Evolutionary conservation across 2,797 vertebrate species (phyloP).

Genomic region (Choloepus didactylus): DNA sequence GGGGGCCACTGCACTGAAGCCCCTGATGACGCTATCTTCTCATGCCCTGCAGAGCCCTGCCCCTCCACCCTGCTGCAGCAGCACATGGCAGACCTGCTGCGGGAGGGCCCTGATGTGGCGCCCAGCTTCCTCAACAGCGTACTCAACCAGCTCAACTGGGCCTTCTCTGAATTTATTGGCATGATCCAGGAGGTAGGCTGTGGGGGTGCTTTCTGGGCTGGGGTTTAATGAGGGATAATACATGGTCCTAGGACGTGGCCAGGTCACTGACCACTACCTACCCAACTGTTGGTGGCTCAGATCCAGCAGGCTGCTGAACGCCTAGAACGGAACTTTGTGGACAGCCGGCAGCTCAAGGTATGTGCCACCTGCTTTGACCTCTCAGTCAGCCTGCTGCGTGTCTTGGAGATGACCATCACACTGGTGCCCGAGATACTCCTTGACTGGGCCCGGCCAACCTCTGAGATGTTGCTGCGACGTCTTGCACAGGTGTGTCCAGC

Average conservation of each 20-base stretch:
- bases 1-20: neutral
- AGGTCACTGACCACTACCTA: neutral
- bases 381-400: conserved; percentile 97
- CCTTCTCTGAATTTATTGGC: conserved; percentile 99
- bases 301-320: conserved; percentile 99
- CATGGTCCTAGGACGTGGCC: neutral
- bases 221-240: rapidly evolving
- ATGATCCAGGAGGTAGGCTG: conserved; percentile 99
- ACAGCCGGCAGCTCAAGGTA: conserved; percentile 98
- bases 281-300: conserved; percentile 84
- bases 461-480: conserved; percentile 96
- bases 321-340: conserved; percentile 97
- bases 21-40: rapidly evolving
- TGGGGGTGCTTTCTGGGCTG: rapidly evolving
- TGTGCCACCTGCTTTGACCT: conserved; percentile 99
- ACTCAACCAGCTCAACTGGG: conserved; percentile 99
- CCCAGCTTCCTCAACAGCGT: conserved; percentile 99
- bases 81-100: conserved; percentile 97
- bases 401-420: conserved; percentile 98
- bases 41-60: conserved; percentile 94
- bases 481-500: conserved; percentile 93
- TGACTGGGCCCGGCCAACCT: conserved; percentile 95
- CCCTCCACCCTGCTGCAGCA: conserved; percentile 96
- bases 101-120: conserved; percentile 94
- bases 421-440: conserved; percentile 97